Base-by-base conservation (phyloP, 1,140 invertebrate genomes). In the Heliconius eleuchia region DNA sequence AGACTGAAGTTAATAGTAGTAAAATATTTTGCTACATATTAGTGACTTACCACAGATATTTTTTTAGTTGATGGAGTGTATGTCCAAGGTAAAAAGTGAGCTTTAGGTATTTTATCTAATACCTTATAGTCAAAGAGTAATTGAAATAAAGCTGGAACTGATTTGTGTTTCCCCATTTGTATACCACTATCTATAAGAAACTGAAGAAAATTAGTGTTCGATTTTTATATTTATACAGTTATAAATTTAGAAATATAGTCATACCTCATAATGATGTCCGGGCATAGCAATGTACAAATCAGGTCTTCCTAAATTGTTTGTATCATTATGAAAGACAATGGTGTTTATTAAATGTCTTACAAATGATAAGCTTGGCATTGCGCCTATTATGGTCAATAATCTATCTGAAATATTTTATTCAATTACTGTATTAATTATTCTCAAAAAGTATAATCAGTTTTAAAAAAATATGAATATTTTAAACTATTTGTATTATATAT, bases 121-220 rank as follows among this genome's bases (percentile, higher is more conserved):
- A 95, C 84, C 83, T 95, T 89, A 79, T 91, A 93, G 76, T 96
- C 91, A 81, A 96, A 96, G 6, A 96, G 86, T 42, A 95, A 83
- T 86, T 96, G 96, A 78, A 96, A 96, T 19, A 96, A 85, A 74
- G 96, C 91, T 50, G 95, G 94, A 1, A 95, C 85, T 19, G 95
- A 86, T 78, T 89, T 94, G 42, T 91, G 87, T 79, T 92, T 94
- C 23, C 91, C 89, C 73, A 94, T 74, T 75, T 92, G 88, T 18
- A 92, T 83, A 71, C 87, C 83, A 74, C 39, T 81, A 81, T 94
- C 91, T 84, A 89, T 88, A 85, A 94, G 86, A 85, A 92, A 90
- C 89, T 92, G 75, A 83, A 83, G 86, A 30, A 80, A 83, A 81
- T 82, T 70, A 82, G 72, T 77, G 70, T 71, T 77, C 34, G 6